These are phyloP conservation scores for Lonchura striata DNA, from an alignment of 2,113 vertebrate genomes.

Conservation along the genomic window DNA sequence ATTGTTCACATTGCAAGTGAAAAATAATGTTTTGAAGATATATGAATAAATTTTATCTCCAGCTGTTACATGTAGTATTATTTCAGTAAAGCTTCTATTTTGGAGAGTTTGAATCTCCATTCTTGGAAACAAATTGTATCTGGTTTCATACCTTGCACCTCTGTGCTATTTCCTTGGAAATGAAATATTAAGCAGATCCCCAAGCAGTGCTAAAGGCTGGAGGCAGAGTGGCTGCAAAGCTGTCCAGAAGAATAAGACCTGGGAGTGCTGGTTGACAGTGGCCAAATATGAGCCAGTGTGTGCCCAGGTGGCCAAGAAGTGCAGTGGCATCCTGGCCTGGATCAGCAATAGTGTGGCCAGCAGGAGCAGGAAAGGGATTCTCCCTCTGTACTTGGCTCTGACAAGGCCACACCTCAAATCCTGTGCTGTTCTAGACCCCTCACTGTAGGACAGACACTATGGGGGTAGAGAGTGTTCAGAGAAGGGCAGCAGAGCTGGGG, in stretches of 20 bases:
- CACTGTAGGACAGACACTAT: not conserved
- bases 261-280: not conserved
- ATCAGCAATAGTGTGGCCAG: not conserved
- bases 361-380: accelerated
- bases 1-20: not conserved
- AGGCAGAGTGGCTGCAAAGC: not conserved
- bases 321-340: not conserved
- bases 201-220: not conserved
- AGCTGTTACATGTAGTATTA: not conserved
- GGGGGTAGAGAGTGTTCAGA: not conserved
- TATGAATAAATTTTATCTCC: not conserved
- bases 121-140: not conserved
- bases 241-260: not conserved
- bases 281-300: not conserved
- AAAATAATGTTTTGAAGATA: not conserved
- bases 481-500: not conserved
- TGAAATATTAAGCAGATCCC: not conserved
- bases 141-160: not conserved
- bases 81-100: not conserved
- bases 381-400: accelerated
- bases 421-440: no score
- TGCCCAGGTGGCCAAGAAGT: not conserved
- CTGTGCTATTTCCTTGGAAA: not conserved
- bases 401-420: not conserved
- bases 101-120: not conserved